Evolutionary conservation across 2,113 vertebrate genomes (phyloP).

Genomic region (Excalfactoria chinensis): DNA sequence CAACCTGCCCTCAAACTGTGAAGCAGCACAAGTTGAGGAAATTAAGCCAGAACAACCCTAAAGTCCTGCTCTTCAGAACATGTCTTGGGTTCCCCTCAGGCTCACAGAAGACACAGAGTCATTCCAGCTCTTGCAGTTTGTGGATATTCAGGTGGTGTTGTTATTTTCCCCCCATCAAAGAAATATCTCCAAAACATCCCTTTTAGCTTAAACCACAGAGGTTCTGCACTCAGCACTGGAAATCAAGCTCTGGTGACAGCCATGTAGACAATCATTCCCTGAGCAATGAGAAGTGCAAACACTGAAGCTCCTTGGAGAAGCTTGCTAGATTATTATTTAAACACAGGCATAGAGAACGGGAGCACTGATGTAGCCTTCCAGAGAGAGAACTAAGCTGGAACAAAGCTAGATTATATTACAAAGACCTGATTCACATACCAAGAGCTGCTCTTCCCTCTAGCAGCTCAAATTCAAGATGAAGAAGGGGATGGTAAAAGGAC

Average conservation of each 20-base stretch:
- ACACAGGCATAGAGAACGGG: fast-evolving
- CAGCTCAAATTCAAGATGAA: neutral
- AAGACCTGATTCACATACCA: neutral
- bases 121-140: neutral
- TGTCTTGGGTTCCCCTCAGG: neutral
- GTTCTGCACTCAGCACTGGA: neutral
- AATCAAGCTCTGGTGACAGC: neutral
- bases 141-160: neutral
- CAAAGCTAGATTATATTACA: neutral
- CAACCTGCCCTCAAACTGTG: neutral
- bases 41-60: neutral
- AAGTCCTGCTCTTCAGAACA: neutral
- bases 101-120: neutral
- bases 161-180: neutral
- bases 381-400: neutral
- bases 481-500: neutral
- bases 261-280: neutral
- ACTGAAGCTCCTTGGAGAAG: neutral
- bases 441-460: neutral
- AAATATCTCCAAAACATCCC: neutral
- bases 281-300: neutral
- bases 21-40: fast-evolving
- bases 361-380: neutral
- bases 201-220: neutral
- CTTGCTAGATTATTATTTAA: neutral